phyloP scores from a whole-genome alignment of 1,140 invertebrate species.

The Bombus pyrosoma region DNA sequence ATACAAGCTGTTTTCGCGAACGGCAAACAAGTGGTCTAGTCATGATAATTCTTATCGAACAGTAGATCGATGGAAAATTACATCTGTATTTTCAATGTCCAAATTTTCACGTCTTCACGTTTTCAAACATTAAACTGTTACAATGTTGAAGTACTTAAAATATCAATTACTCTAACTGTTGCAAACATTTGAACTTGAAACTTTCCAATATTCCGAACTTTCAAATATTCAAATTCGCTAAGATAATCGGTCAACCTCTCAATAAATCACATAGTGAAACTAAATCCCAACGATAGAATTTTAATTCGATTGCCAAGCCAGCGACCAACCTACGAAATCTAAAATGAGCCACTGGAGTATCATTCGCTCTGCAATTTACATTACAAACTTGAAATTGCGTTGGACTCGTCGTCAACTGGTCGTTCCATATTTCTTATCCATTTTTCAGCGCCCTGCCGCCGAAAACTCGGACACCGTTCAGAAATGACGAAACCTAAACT shows the following conservation, averaged over 20 bases:
- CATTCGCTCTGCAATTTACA: not conserved
- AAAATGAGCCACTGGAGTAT: not conserved
- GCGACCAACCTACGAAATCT: not conserved
- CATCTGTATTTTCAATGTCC: too few species aligned
- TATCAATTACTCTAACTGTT: too few species aligned
- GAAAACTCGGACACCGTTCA: not conserved
- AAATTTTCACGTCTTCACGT: too few species aligned
- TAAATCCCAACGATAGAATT: not conserved
- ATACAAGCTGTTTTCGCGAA: constrained; percentile 40
- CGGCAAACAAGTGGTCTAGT: not conserved
- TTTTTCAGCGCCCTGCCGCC: not conserved
- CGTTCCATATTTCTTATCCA: not conserved
- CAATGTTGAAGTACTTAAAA: too few species aligned
- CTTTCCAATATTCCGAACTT: too few species aligned
- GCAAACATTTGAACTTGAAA: not conserved
- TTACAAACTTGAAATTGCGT: not conserved
- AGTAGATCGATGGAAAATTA: too few species aligned
- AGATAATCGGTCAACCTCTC: not conserved
- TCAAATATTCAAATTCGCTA: constrained; percentile 6
- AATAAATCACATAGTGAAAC: constrained; percentile 1
- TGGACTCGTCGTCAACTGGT: too few species aligned
- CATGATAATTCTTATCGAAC: too few species aligned
- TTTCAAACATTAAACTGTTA: not conserved
- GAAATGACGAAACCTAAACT: too few species aligned
- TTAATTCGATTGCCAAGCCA: not conserved